These are phyloP conservation scores for Hydraecia micacea DNA, from an alignment of 2,888 invertebrate species.

Conservation along the genomic window DNA sequence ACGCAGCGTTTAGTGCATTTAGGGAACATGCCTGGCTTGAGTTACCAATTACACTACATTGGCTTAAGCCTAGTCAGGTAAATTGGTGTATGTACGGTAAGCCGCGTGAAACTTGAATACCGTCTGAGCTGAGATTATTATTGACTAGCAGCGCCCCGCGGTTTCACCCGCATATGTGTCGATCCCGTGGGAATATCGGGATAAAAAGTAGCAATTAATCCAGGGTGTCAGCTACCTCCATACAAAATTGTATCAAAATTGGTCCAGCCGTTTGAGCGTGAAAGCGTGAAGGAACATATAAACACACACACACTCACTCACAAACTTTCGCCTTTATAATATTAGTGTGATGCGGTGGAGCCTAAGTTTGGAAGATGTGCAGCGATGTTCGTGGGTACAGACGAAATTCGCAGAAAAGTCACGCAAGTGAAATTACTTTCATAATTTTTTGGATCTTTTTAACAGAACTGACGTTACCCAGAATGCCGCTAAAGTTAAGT, in stretches of 20 bases:
- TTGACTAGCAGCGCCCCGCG: background rate
- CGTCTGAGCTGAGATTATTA: constrained; percentile 45
- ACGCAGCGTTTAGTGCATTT: constrained; percentile 64
- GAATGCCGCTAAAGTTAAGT: no score
- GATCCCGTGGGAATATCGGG: no score
- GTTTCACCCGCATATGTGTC: no score
- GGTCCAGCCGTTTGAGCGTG: no score
- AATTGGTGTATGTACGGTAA: constrained; percentile 46
- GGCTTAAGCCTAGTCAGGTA: constrained; percentile 59
- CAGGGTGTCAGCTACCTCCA: no score
- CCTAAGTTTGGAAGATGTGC: constrained; percentile 1
- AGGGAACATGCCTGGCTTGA: constrained; percentile 61
- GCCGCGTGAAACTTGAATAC: constrained; percentile 56
- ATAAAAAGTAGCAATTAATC: no score
- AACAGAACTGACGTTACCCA: no score
- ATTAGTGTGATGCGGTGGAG: background rate
- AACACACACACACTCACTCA: no score
- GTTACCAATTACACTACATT: constrained; percentile 71
- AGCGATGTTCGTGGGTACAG: background rate
- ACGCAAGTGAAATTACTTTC: background rate
- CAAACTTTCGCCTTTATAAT: no score
- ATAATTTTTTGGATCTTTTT: background rate
- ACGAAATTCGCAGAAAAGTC: background rate
- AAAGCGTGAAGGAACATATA: no score
- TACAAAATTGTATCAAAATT: no score